Conservation (phyloP, 92 coral and sea anemone species). For the Desmophyllum pertusum region DNA sequence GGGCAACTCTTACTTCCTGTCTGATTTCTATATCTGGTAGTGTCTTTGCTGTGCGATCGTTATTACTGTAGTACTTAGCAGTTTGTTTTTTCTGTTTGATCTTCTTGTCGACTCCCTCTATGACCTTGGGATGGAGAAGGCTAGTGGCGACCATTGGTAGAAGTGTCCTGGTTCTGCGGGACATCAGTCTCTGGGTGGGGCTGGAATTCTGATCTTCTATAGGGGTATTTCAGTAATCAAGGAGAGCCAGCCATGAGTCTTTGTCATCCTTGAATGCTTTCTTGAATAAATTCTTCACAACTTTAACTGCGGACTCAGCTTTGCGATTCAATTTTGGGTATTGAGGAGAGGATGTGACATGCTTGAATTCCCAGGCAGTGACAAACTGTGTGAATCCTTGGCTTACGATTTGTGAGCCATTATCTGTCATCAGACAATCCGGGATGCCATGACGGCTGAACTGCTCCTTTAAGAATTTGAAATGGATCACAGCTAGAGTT, state of each 20-base stretch:
- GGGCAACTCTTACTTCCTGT: conserved; percentile 39
- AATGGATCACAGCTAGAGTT: no score
- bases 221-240: conserved; percentile 47
- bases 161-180: conserved; percentile 49
- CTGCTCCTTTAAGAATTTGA: no score
- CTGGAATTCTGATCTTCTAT: conserved; percentile 52
- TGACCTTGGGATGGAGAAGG: conserved; percentile 52
- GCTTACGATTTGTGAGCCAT: no score
- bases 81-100: conserved; percentile 49
- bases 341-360: no score
- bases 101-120: conserved; percentile 34
- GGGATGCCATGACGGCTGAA: no score
- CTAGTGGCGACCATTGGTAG: conserved; percentile 59
- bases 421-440: no score
- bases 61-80: conserved; percentile 40
- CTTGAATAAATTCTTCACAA: not conserved
- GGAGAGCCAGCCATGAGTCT: conserved; percentile 60
- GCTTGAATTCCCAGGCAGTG: no score
- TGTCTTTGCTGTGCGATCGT: conserved; percentile 24
- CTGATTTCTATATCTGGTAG: conserved; percentile 47
- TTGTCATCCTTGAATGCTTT: not conserved
- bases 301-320: not conserved
- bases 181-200: conserved; percentile 49
- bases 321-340: no score
- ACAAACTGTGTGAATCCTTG: no score